These are phyloP conservation scores for Hesperia comma DNA, from an alignment of 2,888 invertebrate genomes.

Conservation along the genomic window DNA sequence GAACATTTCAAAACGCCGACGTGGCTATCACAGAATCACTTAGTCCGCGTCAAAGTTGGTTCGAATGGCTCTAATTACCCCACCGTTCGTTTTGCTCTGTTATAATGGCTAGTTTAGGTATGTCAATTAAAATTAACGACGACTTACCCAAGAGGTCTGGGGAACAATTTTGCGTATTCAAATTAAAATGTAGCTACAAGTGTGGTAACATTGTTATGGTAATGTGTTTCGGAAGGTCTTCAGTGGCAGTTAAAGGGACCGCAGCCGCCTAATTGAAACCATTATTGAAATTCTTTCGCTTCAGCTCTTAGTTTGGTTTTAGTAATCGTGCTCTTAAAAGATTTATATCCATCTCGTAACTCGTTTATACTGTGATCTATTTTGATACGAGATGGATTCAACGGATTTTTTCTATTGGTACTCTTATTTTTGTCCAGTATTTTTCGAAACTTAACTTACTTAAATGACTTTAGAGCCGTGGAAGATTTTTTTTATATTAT, in stretches of 20 bases:
- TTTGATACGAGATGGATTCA: too few species aligned
- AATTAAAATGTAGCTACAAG: constrained; percentile 17
- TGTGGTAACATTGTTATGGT: constrained; percentile 12
- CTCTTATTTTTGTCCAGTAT: too few species aligned
- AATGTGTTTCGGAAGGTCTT: constrained; percentile 6
- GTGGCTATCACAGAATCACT: constrained; percentile 3
- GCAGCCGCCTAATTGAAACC: neutral
- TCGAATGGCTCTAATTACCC: neutral
- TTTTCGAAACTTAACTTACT: too few species aligned
- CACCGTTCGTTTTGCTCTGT: neutral
- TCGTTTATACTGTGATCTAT: too few species aligned
- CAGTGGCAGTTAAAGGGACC: constrained; percentile 7
- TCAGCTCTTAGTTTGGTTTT: neutral
- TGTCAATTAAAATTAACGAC: constrained; percentile 23
- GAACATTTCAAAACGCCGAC: neutral
- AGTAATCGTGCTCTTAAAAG: neutral
- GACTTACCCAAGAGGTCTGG: constrained; percentile 14
- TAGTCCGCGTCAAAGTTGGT: neutral
- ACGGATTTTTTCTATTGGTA: too few species aligned
- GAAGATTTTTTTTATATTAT: too few species aligned
- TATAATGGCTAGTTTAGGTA: constrained; percentile 5
- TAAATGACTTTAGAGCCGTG: too few species aligned
- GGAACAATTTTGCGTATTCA: constrained; percentile 21
- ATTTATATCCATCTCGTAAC: neutral
- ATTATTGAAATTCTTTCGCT: constrained; percentile 23